phyloP scores from a whole-genome alignment of 2,797 vertebrate species.

The Melanotaenia maccullochi region DNA sequence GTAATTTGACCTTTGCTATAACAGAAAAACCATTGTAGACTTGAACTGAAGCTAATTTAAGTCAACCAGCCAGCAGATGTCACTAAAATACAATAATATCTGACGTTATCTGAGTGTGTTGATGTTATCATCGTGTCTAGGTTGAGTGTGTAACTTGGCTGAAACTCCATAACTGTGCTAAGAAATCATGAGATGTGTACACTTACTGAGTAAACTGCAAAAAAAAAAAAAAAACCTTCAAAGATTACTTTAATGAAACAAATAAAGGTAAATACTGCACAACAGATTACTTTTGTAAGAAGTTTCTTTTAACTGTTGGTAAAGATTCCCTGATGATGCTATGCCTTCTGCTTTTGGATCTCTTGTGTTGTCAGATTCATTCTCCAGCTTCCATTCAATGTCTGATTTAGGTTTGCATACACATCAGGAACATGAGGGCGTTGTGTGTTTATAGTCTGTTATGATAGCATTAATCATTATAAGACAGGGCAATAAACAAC shows the following conservation, averaged over 20 bases:
- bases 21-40: not conserved
- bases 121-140: not conserved
- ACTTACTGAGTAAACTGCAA: conserved; percentile 17
- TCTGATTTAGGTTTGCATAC: conserved; percentile 33
- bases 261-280: not conserved
- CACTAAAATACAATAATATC: conserved; percentile 34
- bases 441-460: conserved; percentile 39
- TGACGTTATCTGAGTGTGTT: not conserved
- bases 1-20: not conserved
- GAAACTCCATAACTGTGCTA: not conserved
- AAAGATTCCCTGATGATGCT: not conserved
- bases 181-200: conserved; percentile 1
- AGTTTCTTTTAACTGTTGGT: not conserved
- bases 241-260: conserved; percentile 1
- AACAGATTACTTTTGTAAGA: not conserved
- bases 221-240: conserved; percentile 2
- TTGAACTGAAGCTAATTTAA: not conserved
- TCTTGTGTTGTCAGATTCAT: conserved; percentile 7
- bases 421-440: conserved; percentile 5
- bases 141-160: conserved; percentile 10
- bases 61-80: conserved; percentile 64
- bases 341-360: not conserved
- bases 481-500: conserved; percentile 28
- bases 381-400: conserved; percentile 27
- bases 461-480: conserved; percentile 34